Evolutionary conservation across 2,113 vertebrate species (phyloP), one percentile per base, ranked within the genome.

Genomic region (Notechis scutatus): DNA sequence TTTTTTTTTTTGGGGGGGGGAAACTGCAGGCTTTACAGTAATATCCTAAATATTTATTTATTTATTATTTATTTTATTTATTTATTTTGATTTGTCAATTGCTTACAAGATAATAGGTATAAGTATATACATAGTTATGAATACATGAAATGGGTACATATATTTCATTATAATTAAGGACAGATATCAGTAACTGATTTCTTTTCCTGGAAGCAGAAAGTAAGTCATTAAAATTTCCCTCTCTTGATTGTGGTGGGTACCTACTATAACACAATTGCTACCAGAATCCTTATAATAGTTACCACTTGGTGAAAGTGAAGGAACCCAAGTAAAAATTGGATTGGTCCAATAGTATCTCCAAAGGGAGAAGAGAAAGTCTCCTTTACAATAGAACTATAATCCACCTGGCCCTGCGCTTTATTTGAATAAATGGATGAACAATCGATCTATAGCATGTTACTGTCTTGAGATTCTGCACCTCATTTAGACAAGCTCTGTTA

Each of bases 401-500:
- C 24, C 85, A 88, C 5, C 42, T 87, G 95, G 52, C 55, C 92
- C 91, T 85, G 39, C 55, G 52, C 1, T 50, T 50, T 9, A 11
- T 85, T 94, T 94, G 92, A 95, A 92, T 92, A 93, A 52, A 26
- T 89, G 26, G 52, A 45, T 93, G 94, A 95, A 93, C 94, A 94
- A 96, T 94, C 61, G 61, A 94, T 92, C 81, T 88, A 55, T 59
- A 64, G 50, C 0, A 0, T 85, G 45, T 55, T 93, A 92, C 56
- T 94, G 93, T 96, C 95, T 93, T 86, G 95, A 94, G 91, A 93
- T 89, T 59, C 57, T 94, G 89, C 87, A 64, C 45, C 87, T 95
- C 86, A 52, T 94, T 94, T 93, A 90, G 88, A 95, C 59, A 93
- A 95, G 88, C 57, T 95, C 90, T 92, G 56, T 93, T 92, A 88